phyloP scores from a whole-genome alignment of 1,140 invertebrate genomes.

The Drosophila hydei region DNA sequence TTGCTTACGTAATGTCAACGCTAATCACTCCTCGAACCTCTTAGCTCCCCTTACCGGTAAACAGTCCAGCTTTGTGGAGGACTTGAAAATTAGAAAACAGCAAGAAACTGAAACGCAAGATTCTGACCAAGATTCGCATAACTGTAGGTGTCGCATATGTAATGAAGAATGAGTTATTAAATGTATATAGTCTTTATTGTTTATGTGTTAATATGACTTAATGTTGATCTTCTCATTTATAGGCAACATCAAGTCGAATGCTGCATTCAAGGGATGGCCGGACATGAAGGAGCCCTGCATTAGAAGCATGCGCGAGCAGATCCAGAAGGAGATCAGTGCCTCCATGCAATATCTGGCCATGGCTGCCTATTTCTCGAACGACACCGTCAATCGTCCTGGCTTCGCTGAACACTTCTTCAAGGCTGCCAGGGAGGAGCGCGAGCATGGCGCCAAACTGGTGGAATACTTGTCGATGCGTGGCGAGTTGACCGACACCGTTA shows the following conservation, averaged over 20 bases:
- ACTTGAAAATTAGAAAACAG: slow-evolving; percentile 22
- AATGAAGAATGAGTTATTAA: background rate
- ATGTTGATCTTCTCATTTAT: background rate
- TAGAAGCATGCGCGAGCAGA: slow-evolving; percentile 87
- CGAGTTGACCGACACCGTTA: slow-evolving; percentile 88
- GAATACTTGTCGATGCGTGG: slow-evolving; percentile 96
- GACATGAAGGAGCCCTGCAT: slow-evolving; percentile 88
- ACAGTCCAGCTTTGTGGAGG: slow-evolving; percentile 44
- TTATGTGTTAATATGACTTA: background rate
- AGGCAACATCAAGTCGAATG: slow-evolving; percentile 57
- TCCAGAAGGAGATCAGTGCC: slow-evolving; percentile 91
- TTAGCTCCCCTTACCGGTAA: slow-evolving; percentile 3
- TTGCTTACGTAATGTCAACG: slow-evolving; percentile 16
- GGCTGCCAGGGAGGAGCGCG: slow-evolving; percentile 93
- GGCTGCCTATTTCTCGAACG: slow-evolving; percentile 93
- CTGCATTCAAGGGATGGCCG: slow-evolving; percentile 86
- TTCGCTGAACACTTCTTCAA: slow-evolving; percentile 95
- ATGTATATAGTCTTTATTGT: background rate
- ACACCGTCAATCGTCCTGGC: slow-evolving; percentile 92
- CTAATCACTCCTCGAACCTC: background rate
- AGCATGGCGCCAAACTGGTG: slow-evolving; percentile 95
- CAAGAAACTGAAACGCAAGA: slow-evolving; percentile 11
- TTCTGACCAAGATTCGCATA: background rate
- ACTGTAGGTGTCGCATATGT: slow-evolving; percentile 15
- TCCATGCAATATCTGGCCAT: slow-evolving; percentile 93